Evolutionary conservation across 2,113 vertebrate genomes (phyloP).

Genomic region (Xenopus borealis): DNA sequence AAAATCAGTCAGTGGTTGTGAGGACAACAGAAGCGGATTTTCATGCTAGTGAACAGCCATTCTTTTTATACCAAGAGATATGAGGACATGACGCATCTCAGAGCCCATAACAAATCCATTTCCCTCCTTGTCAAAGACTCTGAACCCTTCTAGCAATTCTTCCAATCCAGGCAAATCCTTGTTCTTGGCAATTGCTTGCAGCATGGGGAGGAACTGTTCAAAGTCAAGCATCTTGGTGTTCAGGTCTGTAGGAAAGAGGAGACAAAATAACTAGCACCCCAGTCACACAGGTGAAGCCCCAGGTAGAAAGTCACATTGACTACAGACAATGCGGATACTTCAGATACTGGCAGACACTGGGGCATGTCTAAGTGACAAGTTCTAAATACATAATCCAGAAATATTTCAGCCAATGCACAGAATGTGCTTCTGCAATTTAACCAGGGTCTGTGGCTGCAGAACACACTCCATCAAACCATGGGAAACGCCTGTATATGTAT

Average conservation of each 20-base stretch:
- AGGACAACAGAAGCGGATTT: too few relatives aligned
- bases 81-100: slow-evolving; percentile 89
- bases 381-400: not conserved
- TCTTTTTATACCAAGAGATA: slow-evolving; percentile 75
- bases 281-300: not conserved
- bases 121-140: slow-evolving; percentile 90
- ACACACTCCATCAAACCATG: too few relatives aligned
- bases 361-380: not conserved
- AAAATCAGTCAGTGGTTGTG: too few relatives aligned
- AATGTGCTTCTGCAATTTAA: too few relatives aligned
- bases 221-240: slow-evolving; percentile 83
- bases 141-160: slow-evolving; percentile 85
- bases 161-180: slow-evolving; percentile 86
- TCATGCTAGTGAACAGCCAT: too few relatives aligned
- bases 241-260: slow-evolving; percentile 71
- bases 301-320: too few relatives aligned
- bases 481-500: too few relatives aligned
- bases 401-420: too few relatives aligned
- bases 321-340: too few relatives aligned
- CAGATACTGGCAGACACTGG: not conserved
- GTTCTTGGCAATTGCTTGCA: slow-evolving; percentile 84
- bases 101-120: slow-evolving; percentile 92
- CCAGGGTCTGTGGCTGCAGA: too few relatives aligned
- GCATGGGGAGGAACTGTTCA: slow-evolving; percentile 90
- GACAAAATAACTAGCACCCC: too few relatives aligned